phyloP scores from a whole-genome alignment of 1,140 invertebrate species.

The Atopsyche davidsoni region DNA sequence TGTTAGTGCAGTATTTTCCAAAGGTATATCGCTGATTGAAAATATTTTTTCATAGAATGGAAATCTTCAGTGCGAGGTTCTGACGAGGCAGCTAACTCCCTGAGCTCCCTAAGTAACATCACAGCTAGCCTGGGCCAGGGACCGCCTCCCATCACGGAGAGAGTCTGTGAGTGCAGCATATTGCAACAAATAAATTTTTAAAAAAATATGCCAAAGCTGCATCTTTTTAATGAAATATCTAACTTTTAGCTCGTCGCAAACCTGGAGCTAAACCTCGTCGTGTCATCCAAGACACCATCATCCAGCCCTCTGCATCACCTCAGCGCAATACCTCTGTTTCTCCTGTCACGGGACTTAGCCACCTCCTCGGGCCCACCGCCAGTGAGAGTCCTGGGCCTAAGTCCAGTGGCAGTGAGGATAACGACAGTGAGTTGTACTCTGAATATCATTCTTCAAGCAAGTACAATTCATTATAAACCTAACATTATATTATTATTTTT shows the following conservation, averaged over 20 bases:
- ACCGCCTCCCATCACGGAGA: slow-evolving; percentile 30
- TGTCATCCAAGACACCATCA: slow-evolving; percentile 54
- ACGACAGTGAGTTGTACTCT: slow-evolving; percentile 54
- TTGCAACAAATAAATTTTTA: too few relatives aligned
- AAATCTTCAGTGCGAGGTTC: slow-evolving; percentile 3
- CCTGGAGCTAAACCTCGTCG: slow-evolving; percentile 65
- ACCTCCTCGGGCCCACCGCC: slow-evolving; percentile 12
- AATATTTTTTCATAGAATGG: slow-evolving; percentile 12
- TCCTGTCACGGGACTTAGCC: slow-evolving; percentile 33
- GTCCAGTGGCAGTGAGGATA: slow-evolving; percentile 61
- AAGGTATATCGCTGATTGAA: neutral
- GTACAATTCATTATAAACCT: too few relatives aligned
- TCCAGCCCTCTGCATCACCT: slow-evolving; percentile 35
- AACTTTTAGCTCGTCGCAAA: slow-evolving; percentile 58
- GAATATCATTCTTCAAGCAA: too few relatives aligned
- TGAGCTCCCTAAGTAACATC: slow-evolving; percentile 40
- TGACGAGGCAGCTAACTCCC: slow-evolving; percentile 28
- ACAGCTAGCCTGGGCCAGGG: slow-evolving; percentile 34
- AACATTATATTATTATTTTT: too few relatives aligned
- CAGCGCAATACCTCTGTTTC: slow-evolving; percentile 27
- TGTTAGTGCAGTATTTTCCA: too few relatives aligned
- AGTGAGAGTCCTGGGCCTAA: slow-evolving; percentile 46
- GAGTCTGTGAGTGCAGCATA: slow-evolving; percentile 34
- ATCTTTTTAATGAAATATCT: too few relatives aligned
- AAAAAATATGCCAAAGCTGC: too few relatives aligned